A percentile compares a stretch with the other conserved stretches of the same genome.
phyloP scores from a whole-genome alignment of 2,888 invertebrate genomes.

The Morpho achilles region DNA sequence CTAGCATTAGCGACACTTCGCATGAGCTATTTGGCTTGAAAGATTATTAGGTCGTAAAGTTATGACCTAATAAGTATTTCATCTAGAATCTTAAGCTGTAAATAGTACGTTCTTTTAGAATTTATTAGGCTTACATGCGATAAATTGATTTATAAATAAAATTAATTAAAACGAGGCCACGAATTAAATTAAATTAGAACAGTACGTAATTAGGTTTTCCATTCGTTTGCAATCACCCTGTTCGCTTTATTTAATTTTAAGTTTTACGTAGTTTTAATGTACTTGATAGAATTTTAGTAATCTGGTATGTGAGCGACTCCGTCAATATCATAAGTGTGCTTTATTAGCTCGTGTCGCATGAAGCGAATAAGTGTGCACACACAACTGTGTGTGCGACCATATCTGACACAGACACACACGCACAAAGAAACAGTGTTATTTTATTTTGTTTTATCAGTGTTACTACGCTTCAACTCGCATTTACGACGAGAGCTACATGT shows the following conservation, averaged over 20 bases:
- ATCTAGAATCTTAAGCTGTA: background rate
- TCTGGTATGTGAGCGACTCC: constrained; percentile 77
- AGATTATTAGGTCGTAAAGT: constrained; percentile 4
- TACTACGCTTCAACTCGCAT: constrained; percentile 32
- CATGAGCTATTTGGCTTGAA: constrained; percentile 18
- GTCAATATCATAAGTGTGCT: constrained; percentile 61
- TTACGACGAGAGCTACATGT: constrained; percentile 28
- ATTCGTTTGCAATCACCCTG: constrained; percentile 27
- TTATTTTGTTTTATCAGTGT: constrained; percentile 41
- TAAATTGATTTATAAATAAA: too few relatives aligned
- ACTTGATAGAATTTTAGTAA: constrained; percentile 37
- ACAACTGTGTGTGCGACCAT: constrained; percentile 45
- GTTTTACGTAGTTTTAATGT: constrained; percentile 36
- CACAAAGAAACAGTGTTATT: constrained; percentile 24
- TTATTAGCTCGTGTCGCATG: constrained; percentile 61
- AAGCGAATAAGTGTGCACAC: constrained; percentile 46
- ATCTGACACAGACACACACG: constrained; percentile 41
- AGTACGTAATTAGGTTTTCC: constrained; percentile 6
- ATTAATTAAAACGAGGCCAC: too few relatives aligned
- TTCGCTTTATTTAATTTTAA: constrained; percentile 40
- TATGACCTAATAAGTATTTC: background rate
- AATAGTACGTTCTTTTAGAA: background rate
- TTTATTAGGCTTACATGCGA: background rate
- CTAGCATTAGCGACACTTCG: constrained; percentile 34
- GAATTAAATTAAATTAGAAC: background rate